Conservation (phyloP, 2,888 invertebrate species). For the Ptychoptera albimana region DNA sequence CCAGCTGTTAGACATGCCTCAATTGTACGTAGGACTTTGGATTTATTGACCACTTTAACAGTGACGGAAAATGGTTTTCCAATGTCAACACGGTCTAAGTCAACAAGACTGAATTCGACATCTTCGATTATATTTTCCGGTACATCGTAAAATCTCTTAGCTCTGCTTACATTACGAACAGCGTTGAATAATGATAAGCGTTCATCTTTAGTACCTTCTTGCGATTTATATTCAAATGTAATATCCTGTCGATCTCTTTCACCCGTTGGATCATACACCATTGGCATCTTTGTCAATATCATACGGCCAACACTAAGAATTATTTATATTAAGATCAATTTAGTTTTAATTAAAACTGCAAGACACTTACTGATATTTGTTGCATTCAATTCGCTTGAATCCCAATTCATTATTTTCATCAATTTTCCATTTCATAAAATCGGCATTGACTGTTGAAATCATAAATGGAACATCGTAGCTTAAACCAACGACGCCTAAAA, state of each 20-base stretch:
- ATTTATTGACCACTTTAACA: slow-evolving; percentile 48
- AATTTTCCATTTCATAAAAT: slow-evolving; percentile 61
- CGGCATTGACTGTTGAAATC: slow-evolving; percentile 70
- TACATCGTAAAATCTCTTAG: slow-evolving; percentile 45
- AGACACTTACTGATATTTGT: slow-evolving; percentile 52
- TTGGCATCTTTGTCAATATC: slow-evolving; percentile 59
- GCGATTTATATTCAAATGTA: slow-evolving; percentile 50
- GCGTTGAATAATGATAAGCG: slow-evolving; percentile 59
- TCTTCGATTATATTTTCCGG: slow-evolving; percentile 40
- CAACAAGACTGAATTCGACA: slow-evolving; percentile 44
- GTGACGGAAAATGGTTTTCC: slow-evolving; percentile 51
- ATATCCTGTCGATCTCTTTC: slow-evolving; percentile 57
- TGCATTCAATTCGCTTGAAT: slow-evolving; percentile 49
- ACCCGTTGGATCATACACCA: slow-evolving; percentile 51
- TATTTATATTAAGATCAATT: too few relatives aligned
- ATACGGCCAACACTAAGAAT: slow-evolving; percentile 50
- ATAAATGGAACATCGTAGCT: slow-evolving; percentile 63
- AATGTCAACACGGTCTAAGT: slow-evolving; percentile 51
- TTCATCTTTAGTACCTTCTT: slow-evolving; percentile 57
- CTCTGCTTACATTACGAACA: slow-evolving; percentile 47
- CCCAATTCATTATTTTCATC: slow-evolving; percentile 46
- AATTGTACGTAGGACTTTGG: slow-evolving; percentile 40
- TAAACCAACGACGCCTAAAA: slow-evolving; percentile 37
- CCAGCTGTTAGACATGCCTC: slow-evolving; percentile 48
- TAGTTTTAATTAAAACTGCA: background rate